These are phyloP conservation scores for Typhlomys cinereus DNA, from an alignment of 2,113 vertebrate species.

Conservation along the genomic window DNA sequence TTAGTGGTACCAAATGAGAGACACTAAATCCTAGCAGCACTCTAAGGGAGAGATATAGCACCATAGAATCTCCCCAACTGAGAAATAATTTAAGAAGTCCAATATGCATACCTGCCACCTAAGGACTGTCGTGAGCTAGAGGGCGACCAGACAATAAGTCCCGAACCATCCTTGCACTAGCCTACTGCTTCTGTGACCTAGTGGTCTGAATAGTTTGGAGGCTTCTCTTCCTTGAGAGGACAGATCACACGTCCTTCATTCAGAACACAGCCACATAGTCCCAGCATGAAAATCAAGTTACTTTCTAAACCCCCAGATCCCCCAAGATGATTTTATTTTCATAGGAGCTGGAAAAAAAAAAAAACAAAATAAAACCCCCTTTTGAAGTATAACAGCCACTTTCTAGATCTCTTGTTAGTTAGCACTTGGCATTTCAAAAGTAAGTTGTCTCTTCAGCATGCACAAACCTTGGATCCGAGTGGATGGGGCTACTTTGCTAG, in stretches of 20 bases:
- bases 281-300: not conserved
- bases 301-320: not conserved
- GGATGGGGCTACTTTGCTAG: not conserved
- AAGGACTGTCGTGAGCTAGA: fast-evolving
- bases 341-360: not conserved
- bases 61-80: not conserved
- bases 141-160: too few species aligned
- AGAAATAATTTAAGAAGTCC: not conserved
- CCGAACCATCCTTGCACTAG: not conserved
- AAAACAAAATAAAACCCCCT: too few species aligned
- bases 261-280: not conserved
- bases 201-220: fast-evolving
- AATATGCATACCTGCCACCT: fast-evolving
- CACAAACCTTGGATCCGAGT: not conserved
- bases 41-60: not conserved
- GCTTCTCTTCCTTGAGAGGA: not conserved
- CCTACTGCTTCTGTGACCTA: not conserved
- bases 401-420: not conserved
- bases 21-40: not conserved
- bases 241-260: not conserved
- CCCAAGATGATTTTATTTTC: not conserved
- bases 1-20: not conserved
- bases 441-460: not conserved
- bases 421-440: not conserved
- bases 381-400: not conserved